Evolutionary conservation across 2,113 vertebrate species (phyloP).

Genomic region (Calidris pugnax): DNA sequence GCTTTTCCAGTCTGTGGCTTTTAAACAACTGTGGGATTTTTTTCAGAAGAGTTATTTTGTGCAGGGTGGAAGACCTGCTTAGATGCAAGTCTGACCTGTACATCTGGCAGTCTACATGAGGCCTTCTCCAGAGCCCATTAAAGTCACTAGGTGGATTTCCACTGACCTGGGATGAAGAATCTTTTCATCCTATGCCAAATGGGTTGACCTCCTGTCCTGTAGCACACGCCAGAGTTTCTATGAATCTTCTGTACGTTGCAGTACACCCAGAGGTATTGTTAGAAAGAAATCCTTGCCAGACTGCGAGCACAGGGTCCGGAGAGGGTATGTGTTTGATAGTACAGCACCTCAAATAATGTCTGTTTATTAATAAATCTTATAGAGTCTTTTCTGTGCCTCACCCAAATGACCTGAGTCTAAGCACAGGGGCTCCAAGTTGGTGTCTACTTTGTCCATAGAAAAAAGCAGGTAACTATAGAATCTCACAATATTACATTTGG

Average conservation of each 20-base stretch:
- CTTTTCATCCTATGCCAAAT: neutral
- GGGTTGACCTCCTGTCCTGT: neutral
- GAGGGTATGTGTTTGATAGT: neutral
- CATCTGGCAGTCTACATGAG: neutral
- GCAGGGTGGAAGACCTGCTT: neutral
- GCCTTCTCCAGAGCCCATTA: neutral
- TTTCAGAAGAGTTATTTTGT: neutral
- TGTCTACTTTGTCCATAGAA: neutral
- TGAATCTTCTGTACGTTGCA: neutral
- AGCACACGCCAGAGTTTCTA: neutral
- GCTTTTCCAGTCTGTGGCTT: neutral
- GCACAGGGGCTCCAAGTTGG: neutral
- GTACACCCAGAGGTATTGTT: neutral
- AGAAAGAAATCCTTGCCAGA: neutral
- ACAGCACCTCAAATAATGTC: neutral
- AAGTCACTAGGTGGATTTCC: neutral
- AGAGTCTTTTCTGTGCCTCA: neutral
- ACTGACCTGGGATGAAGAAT: neutral
- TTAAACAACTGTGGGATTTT: neutral
- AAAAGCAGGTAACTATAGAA: neutral
- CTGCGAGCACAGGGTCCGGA: neutral
- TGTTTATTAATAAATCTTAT: neutral
- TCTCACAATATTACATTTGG: neutral
- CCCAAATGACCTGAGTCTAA: neutral
- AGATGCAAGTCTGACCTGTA: neutral